phyloP scores from a whole-genome alignment of 2,888 invertebrate genomes.

The Stenichneumon culpator region DNA sequence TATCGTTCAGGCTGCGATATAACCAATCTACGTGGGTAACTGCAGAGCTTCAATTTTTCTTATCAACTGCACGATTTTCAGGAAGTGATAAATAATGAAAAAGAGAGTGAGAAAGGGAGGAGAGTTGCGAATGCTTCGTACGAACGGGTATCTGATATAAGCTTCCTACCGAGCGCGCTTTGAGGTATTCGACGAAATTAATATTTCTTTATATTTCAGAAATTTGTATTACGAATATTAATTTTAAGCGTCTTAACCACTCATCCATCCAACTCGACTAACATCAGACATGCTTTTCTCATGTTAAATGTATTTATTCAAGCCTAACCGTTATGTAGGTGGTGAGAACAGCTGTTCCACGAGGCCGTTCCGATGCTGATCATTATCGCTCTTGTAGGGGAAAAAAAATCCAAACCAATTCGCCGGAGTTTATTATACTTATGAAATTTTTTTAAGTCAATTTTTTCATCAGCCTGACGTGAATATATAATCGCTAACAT shows the following conservation, averaged over 20 bases:
- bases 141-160: slow-evolving; percentile 81
- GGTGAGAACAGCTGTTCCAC: slow-evolving; percentile 34
- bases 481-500: slow-evolving; percentile 75
- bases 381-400: slow-evolving; percentile 23
- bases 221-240: slow-evolving; percentile 55
- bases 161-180: slow-evolving; percentile 34
- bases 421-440: slow-evolving; percentile 48
- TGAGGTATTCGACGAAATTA: slow-evolving; percentile 40
- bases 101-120: background rate
- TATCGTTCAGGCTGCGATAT: background rate
- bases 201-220: slow-evolving; percentile 52
- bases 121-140: slow-evolving; percentile 20
- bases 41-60: slow-evolving; percentile 9
- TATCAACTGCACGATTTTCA: slow-evolving; percentile 51
- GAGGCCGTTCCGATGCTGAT: background rate
- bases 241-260: slow-evolving; percentile 81
- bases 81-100: slow-evolving; percentile 34
- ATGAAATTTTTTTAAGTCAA: slow-evolving; percentile 38
- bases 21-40: background rate
- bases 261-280: slow-evolving; percentile 85
- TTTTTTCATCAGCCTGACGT: slow-evolving; percentile 33
- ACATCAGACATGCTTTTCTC: slow-evolving; percentile 72
- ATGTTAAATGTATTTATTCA: slow-evolving; percentile 51
- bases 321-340: slow-evolving; percentile 74
- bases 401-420: slow-evolving; percentile 33